Evolutionary conservation across 2,113 vertebrate species (phyloP).

Genomic region (Pelecanus crispus): DNA sequence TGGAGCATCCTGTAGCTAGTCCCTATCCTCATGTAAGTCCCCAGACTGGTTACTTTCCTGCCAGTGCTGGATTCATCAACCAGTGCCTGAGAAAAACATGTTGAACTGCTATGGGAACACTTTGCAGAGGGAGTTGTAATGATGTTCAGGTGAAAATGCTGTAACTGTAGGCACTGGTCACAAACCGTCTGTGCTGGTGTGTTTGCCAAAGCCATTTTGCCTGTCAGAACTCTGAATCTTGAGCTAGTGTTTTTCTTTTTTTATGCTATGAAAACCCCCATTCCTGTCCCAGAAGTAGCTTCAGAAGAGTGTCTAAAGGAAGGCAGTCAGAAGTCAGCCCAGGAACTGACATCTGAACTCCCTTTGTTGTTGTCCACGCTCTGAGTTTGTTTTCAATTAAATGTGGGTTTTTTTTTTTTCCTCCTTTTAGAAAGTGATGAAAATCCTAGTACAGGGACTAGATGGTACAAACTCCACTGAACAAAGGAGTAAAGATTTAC

Average conservation of each 20-base stretch:
- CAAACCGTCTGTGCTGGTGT: not conserved
- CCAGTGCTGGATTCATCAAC: not conserved
- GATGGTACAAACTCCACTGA: not conserved
- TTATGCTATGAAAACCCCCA: not conserved
- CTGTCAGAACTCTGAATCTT: not conserved
- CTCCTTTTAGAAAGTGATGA: not conserved
- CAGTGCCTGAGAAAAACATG: not conserved
- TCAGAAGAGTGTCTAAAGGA: not conserved
- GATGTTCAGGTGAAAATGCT: not conserved
- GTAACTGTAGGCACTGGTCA: not conserved
- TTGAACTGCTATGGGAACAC: not conserved
- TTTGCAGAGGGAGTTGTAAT: not conserved
- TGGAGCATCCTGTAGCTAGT: not conserved
- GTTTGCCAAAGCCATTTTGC: not conserved
- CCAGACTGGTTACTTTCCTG: not conserved
- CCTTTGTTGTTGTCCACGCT: not conserved
- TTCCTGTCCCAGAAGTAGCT: not conserved
- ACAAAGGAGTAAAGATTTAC: not conserved
- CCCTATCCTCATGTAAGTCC: not conserved
- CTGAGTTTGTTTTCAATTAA: not conserved
- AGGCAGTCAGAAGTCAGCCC: not conserved
- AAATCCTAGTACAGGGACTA: not conserved
- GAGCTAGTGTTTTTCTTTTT: not conserved
- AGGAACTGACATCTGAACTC: not conserved
- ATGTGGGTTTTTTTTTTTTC: not conserved